These are phyloP conservation scores for Pagrus major DNA, from an alignment of 2,113 vertebrate genomes.

Conservation along the genomic window DNA sequence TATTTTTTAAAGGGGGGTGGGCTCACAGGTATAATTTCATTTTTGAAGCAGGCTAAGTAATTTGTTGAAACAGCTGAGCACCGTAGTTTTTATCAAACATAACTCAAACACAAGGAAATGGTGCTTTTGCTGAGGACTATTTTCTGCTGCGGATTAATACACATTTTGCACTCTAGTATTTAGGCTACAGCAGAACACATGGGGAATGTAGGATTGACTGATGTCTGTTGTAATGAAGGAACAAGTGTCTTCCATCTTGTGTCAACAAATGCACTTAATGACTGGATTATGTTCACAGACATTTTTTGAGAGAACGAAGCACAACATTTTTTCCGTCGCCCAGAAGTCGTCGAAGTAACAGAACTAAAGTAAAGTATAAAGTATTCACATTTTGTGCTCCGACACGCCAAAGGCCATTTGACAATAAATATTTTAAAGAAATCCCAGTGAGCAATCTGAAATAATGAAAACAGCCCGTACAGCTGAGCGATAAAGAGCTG, in stretches of 20 bases:
- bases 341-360: background rate
- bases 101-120: background rate
- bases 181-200: background rate
- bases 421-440: conserved; percentile 5
- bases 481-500: conserved; percentile 13
- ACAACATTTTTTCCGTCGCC: background rate
- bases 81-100: background rate
- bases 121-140: background rate
- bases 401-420: no score
- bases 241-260: background rate
- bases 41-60: background rate
- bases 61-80: background rate
- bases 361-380: background rate
- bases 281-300: background rate
- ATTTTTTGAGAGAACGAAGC: background rate
- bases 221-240: background rate
- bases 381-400: background rate
- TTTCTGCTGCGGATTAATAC: conserved; percentile 7
- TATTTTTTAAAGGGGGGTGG: no score
- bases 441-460: background rate
- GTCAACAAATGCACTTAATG: background rate
- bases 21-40: background rate
- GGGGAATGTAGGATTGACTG: background rate
- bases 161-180: background rate
- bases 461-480: conserved; percentile 7